phyloP scores from a whole-genome alignment of 2,888 invertebrate species.

The Notocelia uddmanniana region DNA sequence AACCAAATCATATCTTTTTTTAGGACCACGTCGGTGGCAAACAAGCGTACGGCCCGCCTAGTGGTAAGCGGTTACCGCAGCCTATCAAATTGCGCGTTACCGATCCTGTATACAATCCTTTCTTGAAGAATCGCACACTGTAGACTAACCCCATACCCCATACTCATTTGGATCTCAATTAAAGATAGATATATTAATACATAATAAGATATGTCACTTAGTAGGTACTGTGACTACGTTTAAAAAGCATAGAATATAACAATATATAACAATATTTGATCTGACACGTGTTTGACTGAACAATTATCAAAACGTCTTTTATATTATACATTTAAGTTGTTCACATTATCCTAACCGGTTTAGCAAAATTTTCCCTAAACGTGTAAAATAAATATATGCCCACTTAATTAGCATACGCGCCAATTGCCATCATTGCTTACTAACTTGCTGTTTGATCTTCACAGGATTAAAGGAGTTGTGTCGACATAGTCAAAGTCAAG shows the following conservation, averaged over 20 bases:
- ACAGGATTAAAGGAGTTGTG: conserved; percentile 17
- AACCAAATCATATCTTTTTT: no score
- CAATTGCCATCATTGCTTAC: conserved; percentile 34
- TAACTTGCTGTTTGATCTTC: conserved; percentile 32
- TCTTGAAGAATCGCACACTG: no score
- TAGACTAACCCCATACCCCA: no score
- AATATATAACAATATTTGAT: conserved; percentile 8
- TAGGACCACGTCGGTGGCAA: no score
- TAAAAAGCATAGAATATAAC: no score
- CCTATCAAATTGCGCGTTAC: no score
- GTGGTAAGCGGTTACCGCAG: no score
- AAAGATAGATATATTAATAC: background rate
- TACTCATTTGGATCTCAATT: background rate
- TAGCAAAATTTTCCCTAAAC: background rate
- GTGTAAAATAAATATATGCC: conserved; percentile 27
- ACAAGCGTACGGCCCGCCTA: no score
- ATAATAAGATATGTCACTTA: background rate
- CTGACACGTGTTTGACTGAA: background rate
- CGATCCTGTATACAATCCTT: no score
- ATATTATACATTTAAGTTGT: background rate
- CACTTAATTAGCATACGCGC: conserved; percentile 24
- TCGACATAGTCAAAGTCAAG: conserved; percentile 23
- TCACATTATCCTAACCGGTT: conserved; percentile 20
- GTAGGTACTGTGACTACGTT: background rate
- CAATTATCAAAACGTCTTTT: background rate